Evolutionary conservation across 23 tunicate genomes (phyloP), one percentile per base, ranked within the genome.

Genomic region (Oikopleura vanhoeffeni): DNA sequence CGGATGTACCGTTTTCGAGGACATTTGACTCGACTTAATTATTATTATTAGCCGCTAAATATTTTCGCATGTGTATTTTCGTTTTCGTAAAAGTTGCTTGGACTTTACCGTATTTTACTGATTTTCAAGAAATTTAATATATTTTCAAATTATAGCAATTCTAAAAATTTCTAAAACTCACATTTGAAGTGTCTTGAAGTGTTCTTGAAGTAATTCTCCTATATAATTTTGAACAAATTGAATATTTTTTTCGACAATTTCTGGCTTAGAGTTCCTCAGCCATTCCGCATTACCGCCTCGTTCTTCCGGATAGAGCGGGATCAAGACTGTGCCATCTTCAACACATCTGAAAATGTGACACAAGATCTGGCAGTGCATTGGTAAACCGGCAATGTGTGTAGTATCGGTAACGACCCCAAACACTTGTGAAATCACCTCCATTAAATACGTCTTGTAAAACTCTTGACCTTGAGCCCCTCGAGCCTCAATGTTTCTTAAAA

Each of bases 401-500:
- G 99, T 95, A 41, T 95, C 99, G 1, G 99, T 95, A 41, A 90
- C 99, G 27, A 95, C 99, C 41, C 99, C 91, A 84, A 95, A 95
- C 1, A 95, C 99, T 41, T 95, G 99, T 41, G 88, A 91, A 39
- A 95, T 41, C 40, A 95, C 91, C 64, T 95, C 99, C 49, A 94
- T 95, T 87, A 95, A 89, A 77, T 95, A 95, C 57, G 94, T 90
- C 67, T 95, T 94, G 84, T 91, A 95, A 83, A 95, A 95, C 35
- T 88, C 86, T 58, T 95, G 99, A 39, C 96, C 90, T 27, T 94
- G 96, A 0, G 77, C 88, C 27, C 87, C 94, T 1, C 87, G 91
- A 76, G 85, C 67, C 76, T 91, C 83, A 41, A 95, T 90, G 90
- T 95, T 95, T 67, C 89, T 91, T 40, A 95, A 85, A 40, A 95